These are phyloP conservation scores for Aspidapion aeneum DNA, from an alignment of 2,888 invertebrate species.

Conservation along the genomic window DNA sequence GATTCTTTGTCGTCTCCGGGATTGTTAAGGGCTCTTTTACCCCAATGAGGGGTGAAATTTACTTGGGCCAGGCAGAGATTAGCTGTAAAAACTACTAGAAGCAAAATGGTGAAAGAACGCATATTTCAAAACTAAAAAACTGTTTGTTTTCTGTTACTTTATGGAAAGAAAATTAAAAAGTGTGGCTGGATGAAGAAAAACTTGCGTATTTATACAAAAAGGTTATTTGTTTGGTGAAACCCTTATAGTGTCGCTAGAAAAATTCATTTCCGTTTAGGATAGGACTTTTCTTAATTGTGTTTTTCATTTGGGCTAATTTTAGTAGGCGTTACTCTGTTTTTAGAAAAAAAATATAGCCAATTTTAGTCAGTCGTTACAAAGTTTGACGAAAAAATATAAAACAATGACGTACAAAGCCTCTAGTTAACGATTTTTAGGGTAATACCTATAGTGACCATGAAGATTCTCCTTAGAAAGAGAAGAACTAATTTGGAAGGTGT, in stretches of 20 bases:
- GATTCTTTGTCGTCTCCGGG: constrained; percentile 37
- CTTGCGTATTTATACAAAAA: background rate
- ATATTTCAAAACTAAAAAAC: background rate
- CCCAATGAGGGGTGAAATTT: constrained; percentile 47
- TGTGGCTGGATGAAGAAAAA: background rate
- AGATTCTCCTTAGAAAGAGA: too few species aligned
- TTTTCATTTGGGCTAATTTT: too few species aligned
- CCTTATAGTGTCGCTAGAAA: background rate
- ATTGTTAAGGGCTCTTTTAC: constrained; percentile 37
- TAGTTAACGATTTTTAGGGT: too few species aligned
- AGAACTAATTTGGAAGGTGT: too few species aligned
- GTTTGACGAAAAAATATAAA: too few species aligned
- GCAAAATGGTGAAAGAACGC: background rate
- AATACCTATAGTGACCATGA: too few species aligned
- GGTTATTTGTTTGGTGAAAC: background rate
- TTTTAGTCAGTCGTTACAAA: too few species aligned
- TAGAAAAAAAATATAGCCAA: too few species aligned
- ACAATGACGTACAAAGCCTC: too few species aligned
- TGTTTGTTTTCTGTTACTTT: background rate
- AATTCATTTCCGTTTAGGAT: background rate
- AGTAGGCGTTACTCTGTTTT: too few species aligned
- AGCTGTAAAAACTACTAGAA: background rate
- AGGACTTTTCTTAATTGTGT: too few species aligned
- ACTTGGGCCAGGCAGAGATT: constrained; percentile 41
- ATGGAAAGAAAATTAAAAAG: background rate